phyloP scores from a whole-genome alignment of 2,797 vertebrate species.

The Siniperca scherzeri region DNA sequence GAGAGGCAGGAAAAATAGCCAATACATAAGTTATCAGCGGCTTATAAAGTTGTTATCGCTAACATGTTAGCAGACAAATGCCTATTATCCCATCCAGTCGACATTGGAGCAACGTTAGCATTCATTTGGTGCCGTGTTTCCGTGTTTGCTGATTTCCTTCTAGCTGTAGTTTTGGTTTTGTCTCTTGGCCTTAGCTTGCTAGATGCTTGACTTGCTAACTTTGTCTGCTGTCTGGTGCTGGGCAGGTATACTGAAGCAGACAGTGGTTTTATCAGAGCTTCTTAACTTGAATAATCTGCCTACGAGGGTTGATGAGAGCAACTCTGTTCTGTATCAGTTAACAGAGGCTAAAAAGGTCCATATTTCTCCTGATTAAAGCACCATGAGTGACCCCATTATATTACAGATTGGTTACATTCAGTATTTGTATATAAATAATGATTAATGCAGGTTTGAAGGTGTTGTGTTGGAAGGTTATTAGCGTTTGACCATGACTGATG shows the following conservation, averaged over 20 bases:
- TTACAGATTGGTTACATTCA: background rate
- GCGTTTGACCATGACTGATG: background rate
- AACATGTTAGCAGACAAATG: background rate
- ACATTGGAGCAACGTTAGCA: slow-evolving; percentile 3
- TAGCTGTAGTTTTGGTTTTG: slow-evolving; percentile 2
- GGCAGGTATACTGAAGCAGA: slow-evolving; percentile 6
- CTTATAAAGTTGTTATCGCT: background rate
- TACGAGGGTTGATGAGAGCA: background rate
- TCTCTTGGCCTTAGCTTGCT: background rate
- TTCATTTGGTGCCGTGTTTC: background rate
- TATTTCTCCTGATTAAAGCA: slow-evolving; percentile 1
- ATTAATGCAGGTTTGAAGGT: slow-evolving; percentile 4
- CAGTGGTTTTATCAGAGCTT: slow-evolving; percentile 21
- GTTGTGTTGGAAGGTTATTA: background rate
- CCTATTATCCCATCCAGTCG: slow-evolving; percentile 23
- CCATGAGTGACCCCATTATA: background rate
- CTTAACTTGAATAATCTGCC: slow-evolving; percentile 29
- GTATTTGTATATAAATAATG: background rate
- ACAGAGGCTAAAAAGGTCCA: background rate
- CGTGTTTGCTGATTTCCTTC: background rate
- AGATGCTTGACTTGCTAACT: slow-evolving; percentile 23
- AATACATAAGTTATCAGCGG: background rate
- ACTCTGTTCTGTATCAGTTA: background rate
- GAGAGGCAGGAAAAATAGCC: background rate
- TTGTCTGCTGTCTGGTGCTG: slow-evolving; percentile 21